Conservation (phyloP, 1,140 invertebrate species). For the Lethrus apterus region DNA sequence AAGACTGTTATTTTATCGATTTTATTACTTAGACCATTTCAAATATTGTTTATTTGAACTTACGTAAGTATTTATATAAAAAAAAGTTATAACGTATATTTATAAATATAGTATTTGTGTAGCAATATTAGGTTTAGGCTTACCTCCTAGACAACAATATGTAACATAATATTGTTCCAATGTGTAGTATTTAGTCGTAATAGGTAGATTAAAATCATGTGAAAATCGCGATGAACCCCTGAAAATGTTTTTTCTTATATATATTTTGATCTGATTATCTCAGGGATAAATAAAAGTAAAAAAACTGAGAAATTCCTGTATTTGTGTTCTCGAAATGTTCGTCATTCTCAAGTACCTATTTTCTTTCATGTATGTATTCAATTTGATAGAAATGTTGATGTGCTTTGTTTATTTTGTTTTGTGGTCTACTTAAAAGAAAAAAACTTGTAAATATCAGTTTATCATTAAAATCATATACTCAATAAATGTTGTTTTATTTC, state of each 20-base stretch:
- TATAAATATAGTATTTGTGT: slow-evolving; percentile 18
- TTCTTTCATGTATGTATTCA: not conserved
- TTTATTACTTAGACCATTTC: slow-evolving; percentile 17
- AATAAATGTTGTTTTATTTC: slow-evolving; percentile 2
- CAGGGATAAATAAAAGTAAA: slow-evolving; percentile 24
- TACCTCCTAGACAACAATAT: slow-evolving; percentile 17
- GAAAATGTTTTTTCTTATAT: slow-evolving; percentile 9
- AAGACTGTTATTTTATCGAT: slow-evolving; percentile 34
- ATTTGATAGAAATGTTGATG: not conserved
- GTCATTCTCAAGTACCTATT: not conserved
- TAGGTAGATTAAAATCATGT: slow-evolving; percentile 4
- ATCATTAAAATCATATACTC: slow-evolving; percentile 10
- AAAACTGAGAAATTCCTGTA: slow-evolving; percentile 10
- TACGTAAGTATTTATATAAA: slow-evolving; percentile 6
- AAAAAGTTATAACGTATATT: slow-evolving; percentile 4
- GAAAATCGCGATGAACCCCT: slow-evolving; percentile 4
- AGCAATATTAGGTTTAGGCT: slow-evolving; percentile 29
- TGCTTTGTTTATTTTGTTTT: slow-evolving; percentile 1
- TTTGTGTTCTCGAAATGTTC: not conserved
- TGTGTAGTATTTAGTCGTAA: slow-evolving; percentile 10
- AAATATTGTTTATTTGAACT: slow-evolving; percentile 16
- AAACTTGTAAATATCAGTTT: slow-evolving; percentile 7
- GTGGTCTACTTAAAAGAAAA: not conserved
- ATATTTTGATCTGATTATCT: slow-evolving; percentile 25
- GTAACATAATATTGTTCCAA: slow-evolving; percentile 21